Base-by-base conservation (phyloP, 1,140 invertebrate genomes). In the Diorhabda elongata region DNA sequence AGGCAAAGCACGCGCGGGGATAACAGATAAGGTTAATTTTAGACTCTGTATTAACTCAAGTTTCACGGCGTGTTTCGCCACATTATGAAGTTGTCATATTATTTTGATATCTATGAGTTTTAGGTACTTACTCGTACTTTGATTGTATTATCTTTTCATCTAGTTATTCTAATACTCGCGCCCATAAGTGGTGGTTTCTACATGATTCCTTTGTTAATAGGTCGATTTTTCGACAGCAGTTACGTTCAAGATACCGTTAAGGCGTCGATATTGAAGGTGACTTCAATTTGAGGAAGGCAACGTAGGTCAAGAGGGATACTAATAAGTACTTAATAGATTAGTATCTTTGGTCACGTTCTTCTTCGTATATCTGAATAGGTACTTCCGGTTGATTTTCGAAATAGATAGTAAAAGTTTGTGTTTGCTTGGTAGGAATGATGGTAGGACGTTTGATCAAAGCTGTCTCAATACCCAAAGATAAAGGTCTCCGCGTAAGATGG, bases 111-210 rank as follows among this genome's bases (percentile, higher is more conserved):
- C 26, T 26, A 26, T 26, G 26, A 26, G 1, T 26, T 26, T 26
- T 26, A 26, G 26, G 26, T 26, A 26, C 26, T 26, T 26, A 26
- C 0, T 26, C 26, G 26, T 26, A 26, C 26, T 26, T 26, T 26
- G 26, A 26, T 26, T 26, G 26, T 26, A 26, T 95, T 93, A 57
- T 98, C 94, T 97, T 98, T 98, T 59, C 94, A 86, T 80, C 98
- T 95, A 77, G 98, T 98, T 73, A 98, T 96, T 78, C 97, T 95
- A 84, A 98, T 98, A 79, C 90, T 93, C 0, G 98, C 97, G 91
- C 71, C 97, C 96, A 83, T 98, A 98, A 84, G 98, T 96, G 80
- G 98, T 98, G 76, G 95, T 98, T 76, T 98, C 98, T 43, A 95
- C 97, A 81, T 98, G 98, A 83, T 98, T 98, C 83, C 98, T 98